These are phyloP conservation scores for Cavia porcellus DNA, from an alignment of 2,113 vertebrate genomes.

Conservation along the genomic window DNA sequence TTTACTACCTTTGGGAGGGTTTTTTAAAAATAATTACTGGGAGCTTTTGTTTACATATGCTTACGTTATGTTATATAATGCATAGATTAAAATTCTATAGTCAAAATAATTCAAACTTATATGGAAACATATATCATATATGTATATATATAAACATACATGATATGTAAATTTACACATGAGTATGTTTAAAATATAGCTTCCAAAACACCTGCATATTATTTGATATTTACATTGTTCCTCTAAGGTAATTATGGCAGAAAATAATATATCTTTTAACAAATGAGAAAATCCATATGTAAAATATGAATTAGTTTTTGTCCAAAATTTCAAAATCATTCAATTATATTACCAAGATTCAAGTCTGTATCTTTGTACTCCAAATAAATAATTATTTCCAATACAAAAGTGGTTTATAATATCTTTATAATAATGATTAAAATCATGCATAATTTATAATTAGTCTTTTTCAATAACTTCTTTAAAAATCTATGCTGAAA, in stretches of 20 bases:
- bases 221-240: background rate
- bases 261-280: background rate
- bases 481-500: background rate
- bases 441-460: background rate
- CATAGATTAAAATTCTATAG: background rate
- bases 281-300: background rate
- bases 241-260: background rate
- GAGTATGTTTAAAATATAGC: background rate
- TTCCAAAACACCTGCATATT: background rate
- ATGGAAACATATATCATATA: background rate
- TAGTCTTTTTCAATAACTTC: slow-evolving; percentile 16
- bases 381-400: background rate
- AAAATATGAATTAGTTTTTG: slow-evolving; percentile 4
- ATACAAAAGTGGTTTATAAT: background rate
- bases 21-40: background rate
- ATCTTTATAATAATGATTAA: background rate
- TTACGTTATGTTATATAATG: background rate
- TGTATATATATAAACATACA: background rate
- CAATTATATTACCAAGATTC: background rate
- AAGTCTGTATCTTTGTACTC: background rate
- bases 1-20: background rate
- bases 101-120: slow-evolving; percentile 1
- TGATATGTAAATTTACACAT: background rate
- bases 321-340: slow-evolving; percentile 32
- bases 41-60: background rate